Conservation (phyloP, 2,113 vertebrate species). For the Sus scrofa region DNA sequence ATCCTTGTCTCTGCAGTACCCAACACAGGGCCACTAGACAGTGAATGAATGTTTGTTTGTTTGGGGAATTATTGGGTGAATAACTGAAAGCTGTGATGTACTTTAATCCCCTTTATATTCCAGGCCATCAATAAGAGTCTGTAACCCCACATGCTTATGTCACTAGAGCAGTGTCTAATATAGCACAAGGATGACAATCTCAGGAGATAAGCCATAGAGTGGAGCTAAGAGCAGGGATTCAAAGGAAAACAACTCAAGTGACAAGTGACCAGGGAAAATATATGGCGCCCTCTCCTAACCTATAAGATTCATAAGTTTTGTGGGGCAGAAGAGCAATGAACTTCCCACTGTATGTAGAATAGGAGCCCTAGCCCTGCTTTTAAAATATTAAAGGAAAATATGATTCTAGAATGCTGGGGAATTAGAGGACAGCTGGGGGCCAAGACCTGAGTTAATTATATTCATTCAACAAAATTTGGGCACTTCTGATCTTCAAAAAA, state of each 20-base stretch:
- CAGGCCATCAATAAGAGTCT: neutral
- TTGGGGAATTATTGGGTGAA: neutral
- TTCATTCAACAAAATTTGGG: neutral
- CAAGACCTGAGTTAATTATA: neutral
- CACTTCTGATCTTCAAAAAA: conserved; percentile 23
- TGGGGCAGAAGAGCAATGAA: neutral
- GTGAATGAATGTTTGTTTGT: neutral
- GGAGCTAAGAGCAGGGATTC: neutral
- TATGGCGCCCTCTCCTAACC: neutral
- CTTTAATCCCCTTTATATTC: neutral
- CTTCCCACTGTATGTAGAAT: neutral
- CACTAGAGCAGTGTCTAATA: neutral
- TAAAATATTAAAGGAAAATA: conserved; percentile 40
- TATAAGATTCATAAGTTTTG: neutral
- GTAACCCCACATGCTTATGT: neutral
- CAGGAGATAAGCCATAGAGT: neutral
- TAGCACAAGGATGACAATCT: neutral
- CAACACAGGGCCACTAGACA: neutral
- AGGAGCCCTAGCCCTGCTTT: neutral
- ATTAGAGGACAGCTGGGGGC: neutral
- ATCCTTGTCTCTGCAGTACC: neutral
- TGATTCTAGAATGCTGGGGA: neutral
- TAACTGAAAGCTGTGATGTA: neutral
- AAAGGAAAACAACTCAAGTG: neutral
- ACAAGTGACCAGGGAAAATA: neutral